Conservation (phyloP, 1,140 invertebrate species). For the Dinothrombium tinctorium region DNA sequence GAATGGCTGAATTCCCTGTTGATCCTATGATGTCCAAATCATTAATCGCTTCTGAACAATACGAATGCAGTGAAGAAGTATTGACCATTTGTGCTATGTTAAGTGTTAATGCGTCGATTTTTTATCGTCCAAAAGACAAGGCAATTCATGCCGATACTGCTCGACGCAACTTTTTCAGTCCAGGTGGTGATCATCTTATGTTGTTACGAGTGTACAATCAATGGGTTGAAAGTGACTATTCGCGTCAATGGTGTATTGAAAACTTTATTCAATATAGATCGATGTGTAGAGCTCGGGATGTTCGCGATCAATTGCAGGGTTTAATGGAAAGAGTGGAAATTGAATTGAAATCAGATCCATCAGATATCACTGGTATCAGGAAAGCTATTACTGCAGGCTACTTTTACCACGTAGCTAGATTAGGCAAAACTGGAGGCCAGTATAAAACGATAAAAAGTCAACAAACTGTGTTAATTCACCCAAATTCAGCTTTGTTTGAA, state of each 20-base stretch:
- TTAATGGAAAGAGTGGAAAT: conserved; percentile 97
- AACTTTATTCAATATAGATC: conserved; percentile 95
- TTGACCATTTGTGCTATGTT: conserved; percentile 97
- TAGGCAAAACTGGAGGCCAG: conserved; percentile 87
- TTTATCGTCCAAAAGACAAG: conserved; percentile 78
- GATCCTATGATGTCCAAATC: conserved; percentile 98
- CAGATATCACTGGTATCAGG: conserved; percentile 81
- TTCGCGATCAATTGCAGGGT: conserved; percentile 85
- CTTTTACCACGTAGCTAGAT: conserved; percentile 95
- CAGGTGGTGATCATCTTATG: conserved; percentile 93
- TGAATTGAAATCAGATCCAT: conserved; percentile 85
- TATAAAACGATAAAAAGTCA: conserved; percentile 91
- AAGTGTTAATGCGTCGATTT: conserved; percentile 84
- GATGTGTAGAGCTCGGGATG: conserved; percentile 89
- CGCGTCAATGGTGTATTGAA: conserved; percentile 97
- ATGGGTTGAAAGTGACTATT: conserved; percentile 98
- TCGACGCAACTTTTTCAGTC: conserved; percentile 96
- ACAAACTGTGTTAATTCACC: conserved; percentile 97
- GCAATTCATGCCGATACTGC: conserved; percentile 94
- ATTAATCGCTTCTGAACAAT: conserved; percentile 93
- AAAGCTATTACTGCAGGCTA: conserved; percentile 98
- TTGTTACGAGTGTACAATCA: conserved; percentile 96
- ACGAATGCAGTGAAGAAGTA: conserved; percentile 96
- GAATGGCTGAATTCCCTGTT: conserved; percentile 97
- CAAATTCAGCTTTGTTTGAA: conserved; percentile 89